Evolutionary conservation across 2,888 invertebrate species (phyloP), one percentile per base, ranked within the genome.

Genomic region (Chrysina gloriosa): DNA sequence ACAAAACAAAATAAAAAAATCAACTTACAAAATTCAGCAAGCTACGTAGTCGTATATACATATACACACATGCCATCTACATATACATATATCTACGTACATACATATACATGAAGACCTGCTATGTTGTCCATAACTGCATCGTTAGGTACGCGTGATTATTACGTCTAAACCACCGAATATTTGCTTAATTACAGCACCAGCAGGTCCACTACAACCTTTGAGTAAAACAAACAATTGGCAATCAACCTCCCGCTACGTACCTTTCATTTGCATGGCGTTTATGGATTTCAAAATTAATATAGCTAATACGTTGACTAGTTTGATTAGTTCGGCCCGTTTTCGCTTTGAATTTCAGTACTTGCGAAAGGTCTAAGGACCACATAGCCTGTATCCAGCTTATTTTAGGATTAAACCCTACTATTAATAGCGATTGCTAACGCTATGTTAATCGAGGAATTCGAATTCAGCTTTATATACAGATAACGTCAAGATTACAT

Each of bases 221-320:
- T 52, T 6, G 16, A 5, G 52, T 3, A 52, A 52, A 29, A 19
- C 52, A 52, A 52, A 52, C 52, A 52, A 19, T 31, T 34, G 52
- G 31, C 29, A 52, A 52, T 52, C 52, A 52, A 19, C 31, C 52
- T 52, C 52, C 31, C 9, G 19, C 7, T 19, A 16, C 45, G 25
- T 47, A 47, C 47, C 47, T 52, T 52, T 29, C 31, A 52, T 52
- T 52, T 52, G 31, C 52, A 52, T 52, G 52, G 19, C 29, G 31
- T 52, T 52, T 52, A 31, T 21, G 45, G 19, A 45, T 19, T 31
- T 19, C 16, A 19, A 31, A 52, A 52, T 31, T 31, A 52, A 52
- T 45, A 45, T 52, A 21, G 31, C 31, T 31, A 52, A 52, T 52
- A 31, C 52, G 16, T 14, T 52, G 29, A 52, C 31, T 29, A 31